Evolutionary conservation across 2,113 vertebrate genomes (phyloP).

Genomic region (Gulo gulo): DNA sequence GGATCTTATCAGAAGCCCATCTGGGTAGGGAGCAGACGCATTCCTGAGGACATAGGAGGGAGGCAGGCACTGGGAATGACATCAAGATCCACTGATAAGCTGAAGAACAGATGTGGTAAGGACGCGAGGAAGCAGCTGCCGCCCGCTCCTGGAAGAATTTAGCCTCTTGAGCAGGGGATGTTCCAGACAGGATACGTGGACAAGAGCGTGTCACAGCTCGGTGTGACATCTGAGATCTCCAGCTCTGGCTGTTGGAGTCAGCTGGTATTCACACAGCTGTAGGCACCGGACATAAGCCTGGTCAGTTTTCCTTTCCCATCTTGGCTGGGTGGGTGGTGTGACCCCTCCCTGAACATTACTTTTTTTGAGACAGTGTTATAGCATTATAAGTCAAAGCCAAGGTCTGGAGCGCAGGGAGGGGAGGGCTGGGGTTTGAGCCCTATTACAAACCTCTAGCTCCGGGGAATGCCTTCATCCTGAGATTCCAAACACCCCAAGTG

Average conservation of each 20-base stretch:
- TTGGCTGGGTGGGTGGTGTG: not conserved
- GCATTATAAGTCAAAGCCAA: not conserved
- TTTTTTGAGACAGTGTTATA: not conserved
- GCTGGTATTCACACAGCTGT: not conserved
- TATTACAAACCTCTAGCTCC: not conserved
- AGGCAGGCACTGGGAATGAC: not conserved
- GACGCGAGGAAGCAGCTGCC: not conserved
- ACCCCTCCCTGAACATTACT: not conserved
- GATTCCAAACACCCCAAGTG: not conserved
- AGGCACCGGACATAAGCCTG: not conserved
- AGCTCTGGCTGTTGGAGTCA: not conserved
- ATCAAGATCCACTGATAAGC: not conserved
- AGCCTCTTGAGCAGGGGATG: not conserved
- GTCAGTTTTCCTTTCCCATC: not conserved
- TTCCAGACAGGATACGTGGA: not conserved
- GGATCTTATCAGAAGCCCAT: slow-evolving; percentile 36
- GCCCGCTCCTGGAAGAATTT: not conserved
- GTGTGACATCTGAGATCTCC: not conserved
- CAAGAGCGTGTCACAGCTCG: not conserved
- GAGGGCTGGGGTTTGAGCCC: not conserved
- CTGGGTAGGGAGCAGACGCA: too few relatives aligned
- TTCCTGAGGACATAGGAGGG: not conserved
- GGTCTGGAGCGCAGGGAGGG: not conserved
- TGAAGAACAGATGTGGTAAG: not conserved
- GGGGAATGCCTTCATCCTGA: not conserved